Base-by-base conservation (phyloP, 2,113 vertebrate species). In the Rhinopithecus roxellana region DNA sequence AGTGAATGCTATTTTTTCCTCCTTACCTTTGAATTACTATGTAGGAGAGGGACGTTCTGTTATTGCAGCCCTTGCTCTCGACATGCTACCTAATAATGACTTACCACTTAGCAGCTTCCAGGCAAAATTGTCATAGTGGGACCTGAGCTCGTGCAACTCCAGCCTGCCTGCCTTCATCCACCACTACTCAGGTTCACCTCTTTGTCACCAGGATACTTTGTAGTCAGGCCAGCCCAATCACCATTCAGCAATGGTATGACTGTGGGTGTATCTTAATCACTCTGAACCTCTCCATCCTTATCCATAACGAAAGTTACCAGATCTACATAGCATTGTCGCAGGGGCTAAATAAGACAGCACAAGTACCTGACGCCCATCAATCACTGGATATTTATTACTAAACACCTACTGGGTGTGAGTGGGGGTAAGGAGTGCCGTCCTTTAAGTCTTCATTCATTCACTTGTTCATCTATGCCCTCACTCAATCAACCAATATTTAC, bases 11-110 rank as follows among this genome's bases (percentile, higher is more conserved):
- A 92, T 97, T 97, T 97, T 97, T 82, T 64, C 75, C 93, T 89
- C 14, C 8, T 96, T 94, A 92, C 97, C 96, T 96, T 97, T 96
- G 97, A 95, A 86, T 93, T 95, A 96, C 94, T 75, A 90, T 96
- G 90, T 92, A 80, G 97, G 97, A 82, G 93, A 97, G 96, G 91
- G 75, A 67, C 0, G 0, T 10, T 97, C 96, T 57, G 74, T 97
- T 95, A 23, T 52, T 91, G 88, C 45, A 95, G 94, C 12, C 72
- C 88, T 78, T 25, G 72, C 83, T 88, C 40, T 35, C 93, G 69
- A 93, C 69, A 89, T 79, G 93, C 48, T 0, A 18, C 45, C 6
- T 97, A 92, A 95, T 96, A 84, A 97, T 88, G 95, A 88, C 92
- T 96, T 92, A 40, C 32, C 32, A 32, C 82, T 95, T 22, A 1